Evolutionary conservation across 2,888 invertebrate species (phyloP).

Genomic region (Melanostoma mellinum): DNA sequence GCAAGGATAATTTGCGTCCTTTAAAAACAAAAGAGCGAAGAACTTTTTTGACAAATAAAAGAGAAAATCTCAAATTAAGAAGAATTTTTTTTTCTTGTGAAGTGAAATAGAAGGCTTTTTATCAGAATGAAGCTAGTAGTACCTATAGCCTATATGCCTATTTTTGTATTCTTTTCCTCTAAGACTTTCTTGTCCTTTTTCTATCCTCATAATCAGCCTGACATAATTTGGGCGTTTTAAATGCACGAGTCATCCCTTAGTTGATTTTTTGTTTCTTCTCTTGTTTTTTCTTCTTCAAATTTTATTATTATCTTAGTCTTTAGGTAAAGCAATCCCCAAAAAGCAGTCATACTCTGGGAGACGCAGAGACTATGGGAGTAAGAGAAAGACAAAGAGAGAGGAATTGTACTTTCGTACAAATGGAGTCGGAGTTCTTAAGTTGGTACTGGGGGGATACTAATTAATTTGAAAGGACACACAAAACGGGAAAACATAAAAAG

Average conservation of each 20-base stretch:
- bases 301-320: conserved; percentile 41
- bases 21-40: conserved; percentile 23
- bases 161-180: background rate
- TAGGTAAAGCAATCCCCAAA: conserved; percentile 31
- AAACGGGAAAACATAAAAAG: conserved; percentile 10
- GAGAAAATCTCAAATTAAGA: conserved; percentile 57
- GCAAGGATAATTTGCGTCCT: conserved; percentile 51
- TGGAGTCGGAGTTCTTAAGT: conserved; percentile 22
- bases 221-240: conserved; percentile 71
- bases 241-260: conserved; percentile 57
- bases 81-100: conserved; percentile 5
- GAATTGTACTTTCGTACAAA: conserved; percentile 36
- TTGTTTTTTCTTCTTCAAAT: conserved; percentile 11
- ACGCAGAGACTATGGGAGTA: too few species aligned
- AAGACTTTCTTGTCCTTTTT: conserved; percentile 13
- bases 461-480: conserved; percentile 54
- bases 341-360: background rate
- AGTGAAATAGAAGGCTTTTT: conserved; percentile 14
- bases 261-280: conserved; percentile 7
- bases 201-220: conserved; percentile 62
- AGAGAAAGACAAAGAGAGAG: background rate
- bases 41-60: background rate
- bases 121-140: conserved; percentile 57
- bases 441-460: conserved; percentile 47
- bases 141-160: background rate